Conservation (phyloP, 2,797 vertebrate genomes). For the Sebastes umbrosus region DNA sequence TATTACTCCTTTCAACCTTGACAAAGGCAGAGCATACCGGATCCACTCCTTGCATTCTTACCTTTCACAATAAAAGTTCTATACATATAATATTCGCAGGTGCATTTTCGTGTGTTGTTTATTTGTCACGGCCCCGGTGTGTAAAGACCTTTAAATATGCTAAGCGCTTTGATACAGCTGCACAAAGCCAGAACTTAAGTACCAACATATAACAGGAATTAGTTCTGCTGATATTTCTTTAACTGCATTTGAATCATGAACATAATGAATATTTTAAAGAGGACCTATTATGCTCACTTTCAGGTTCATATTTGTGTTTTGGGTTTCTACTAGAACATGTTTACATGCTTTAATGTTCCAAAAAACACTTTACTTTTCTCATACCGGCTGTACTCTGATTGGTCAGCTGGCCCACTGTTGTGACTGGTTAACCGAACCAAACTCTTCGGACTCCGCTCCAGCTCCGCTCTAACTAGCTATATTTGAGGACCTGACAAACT, state of each 20-base stretch:
- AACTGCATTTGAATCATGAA: neutral
- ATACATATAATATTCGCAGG: neutral
- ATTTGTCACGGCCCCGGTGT: neutral
- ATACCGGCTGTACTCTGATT: too few relatives aligned
- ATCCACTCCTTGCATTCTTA: neutral
- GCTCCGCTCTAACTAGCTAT: too few relatives aligned
- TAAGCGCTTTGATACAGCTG: neutral
- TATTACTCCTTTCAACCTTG: neutral
- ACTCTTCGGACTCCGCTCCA: too few relatives aligned
- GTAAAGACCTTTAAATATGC: neutral
- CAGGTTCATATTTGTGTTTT: too few relatives aligned
- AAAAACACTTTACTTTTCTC: too few relatives aligned
- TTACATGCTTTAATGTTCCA: too few relatives aligned
- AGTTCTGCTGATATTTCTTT: neutral
- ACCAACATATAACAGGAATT: neutral
- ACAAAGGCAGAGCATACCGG: neutral
- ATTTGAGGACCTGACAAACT: too few relatives aligned
- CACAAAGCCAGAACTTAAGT: neutral
- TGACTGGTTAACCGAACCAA: rapidly evolving
- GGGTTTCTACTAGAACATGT: too few relatives aligned
- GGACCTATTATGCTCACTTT: too few relatives aligned
- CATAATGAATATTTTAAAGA: neutral
- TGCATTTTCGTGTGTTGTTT: neutral
- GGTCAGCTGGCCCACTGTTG: too few relatives aligned
- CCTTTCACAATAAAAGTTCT: neutral